Base-by-base conservation (phyloP, 1,140 invertebrate genomes). In the Musca vetustissima region DNA sequence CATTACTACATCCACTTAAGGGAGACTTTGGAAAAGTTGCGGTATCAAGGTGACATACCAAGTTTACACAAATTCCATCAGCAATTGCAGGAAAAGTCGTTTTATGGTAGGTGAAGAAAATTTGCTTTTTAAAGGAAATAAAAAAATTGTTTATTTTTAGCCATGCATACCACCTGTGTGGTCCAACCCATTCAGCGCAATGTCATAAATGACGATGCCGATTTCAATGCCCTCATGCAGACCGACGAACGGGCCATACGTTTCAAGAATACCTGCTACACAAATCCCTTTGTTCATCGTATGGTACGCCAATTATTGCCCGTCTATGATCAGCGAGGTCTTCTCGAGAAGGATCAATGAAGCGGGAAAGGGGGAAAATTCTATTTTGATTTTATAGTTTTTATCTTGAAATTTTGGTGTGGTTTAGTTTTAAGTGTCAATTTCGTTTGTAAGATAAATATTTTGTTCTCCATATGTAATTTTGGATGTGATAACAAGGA, bases 221-320 rank as follows among this genome's bases (percentile, higher is more conserved):
- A 82, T 53, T 79, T 83, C 15, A 76, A 75, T 53, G 76, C 79
- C 3, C 49, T 83, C 1, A 79, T 82, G 74, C 57, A 73, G 7
- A 71, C 24, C 7, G 74, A 81, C 68, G 71, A 80, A 49, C 68
- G 80, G 7, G 74, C 74, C 0, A 66, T 75, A 2, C 74, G 74
- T 11, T 83, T 80, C 22, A 82, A 82, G 66, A 25, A 77, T 9
- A 71, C 55, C 9, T 75, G 76, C 47, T 82, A 73, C 55, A 70
- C 25, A 1, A 82, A 81, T 68, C 69, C 71, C 0, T 66, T 64
- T 1, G 64, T 73, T 6, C 72, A 79, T 19, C 49, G 47, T 1
- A 53, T 75, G 14, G 47, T 82, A 3, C 67, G 71, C 17, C 64
- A 72, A 19, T 67, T 83, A 0, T 32, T 80, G 17, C 75, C 80